Conservation (phyloP, 2,113 vertebrate species). For the Ivindomyrus marchei region DNA sequence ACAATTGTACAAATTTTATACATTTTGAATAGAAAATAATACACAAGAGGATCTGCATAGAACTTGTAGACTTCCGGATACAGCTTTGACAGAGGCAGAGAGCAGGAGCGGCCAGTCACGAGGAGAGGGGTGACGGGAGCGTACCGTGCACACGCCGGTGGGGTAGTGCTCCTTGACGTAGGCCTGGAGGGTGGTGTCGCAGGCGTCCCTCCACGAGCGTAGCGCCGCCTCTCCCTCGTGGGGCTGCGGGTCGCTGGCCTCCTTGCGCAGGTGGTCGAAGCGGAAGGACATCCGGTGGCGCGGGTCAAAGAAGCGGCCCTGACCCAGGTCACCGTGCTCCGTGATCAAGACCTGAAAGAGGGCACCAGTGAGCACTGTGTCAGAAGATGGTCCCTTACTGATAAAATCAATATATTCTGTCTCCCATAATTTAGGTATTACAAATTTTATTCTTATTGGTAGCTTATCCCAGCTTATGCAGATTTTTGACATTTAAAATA, state of each 20-base stretch:
- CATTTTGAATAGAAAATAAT: background rate
- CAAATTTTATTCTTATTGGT: background rate
- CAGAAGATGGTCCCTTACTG: background rate
- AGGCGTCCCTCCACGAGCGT: constrained; percentile 78
- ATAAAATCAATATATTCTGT: background rate
- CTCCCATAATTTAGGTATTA: background rate
- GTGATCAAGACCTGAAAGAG: constrained; percentile 81
- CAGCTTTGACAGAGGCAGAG: background rate
- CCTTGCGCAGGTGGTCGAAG: constrained; percentile 91
- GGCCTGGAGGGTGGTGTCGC: constrained; percentile 72
- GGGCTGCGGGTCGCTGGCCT: constrained; percentile 74
- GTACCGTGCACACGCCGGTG: constrained; percentile 85
- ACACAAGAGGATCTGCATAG: background rate
- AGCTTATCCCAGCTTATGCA: background rate
- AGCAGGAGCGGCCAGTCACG: background rate
- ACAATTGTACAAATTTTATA: background rate
- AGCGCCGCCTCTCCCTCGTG: constrained; percentile 71
- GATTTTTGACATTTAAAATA: background rate
- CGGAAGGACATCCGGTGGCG: constrained; percentile 90
- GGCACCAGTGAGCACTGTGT: background rate
- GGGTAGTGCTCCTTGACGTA: constrained; percentile 92
- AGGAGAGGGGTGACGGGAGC: constrained; percentile 36
- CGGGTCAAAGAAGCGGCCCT: constrained; percentile 87
- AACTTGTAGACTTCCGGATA: background rate
- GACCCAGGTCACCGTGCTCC: constrained; percentile 86